These are phyloP conservation scores for Drosophila monieri DNA, from an alignment of 2,888 invertebrate species.

Conservation along the genomic window DNA sequence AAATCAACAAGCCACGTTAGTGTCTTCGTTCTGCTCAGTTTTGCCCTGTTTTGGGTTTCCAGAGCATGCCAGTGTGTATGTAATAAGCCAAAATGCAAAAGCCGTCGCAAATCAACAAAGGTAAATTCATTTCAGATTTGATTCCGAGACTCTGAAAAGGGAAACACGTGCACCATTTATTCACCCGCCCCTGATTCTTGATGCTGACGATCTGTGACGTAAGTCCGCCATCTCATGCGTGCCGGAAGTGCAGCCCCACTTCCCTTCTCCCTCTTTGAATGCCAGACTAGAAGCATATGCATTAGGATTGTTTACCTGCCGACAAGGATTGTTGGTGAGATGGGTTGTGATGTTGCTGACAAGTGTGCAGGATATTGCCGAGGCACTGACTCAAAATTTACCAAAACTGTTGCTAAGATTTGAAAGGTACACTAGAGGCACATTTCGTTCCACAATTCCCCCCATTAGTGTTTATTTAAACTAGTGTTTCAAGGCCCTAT, in stretches of 20 bases:
- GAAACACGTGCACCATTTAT: slow-evolving; percentile 69
- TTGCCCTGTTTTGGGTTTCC: not conserved
- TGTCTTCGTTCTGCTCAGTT: not conserved
- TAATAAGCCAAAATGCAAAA: slow-evolving; percentile 65
- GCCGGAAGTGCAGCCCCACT: slow-evolving; percentile 38
- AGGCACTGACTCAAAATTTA: slow-evolving; percentile 6
- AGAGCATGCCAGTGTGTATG: slow-evolving; percentile 23
- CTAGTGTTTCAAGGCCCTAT: no score
- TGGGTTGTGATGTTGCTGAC: slow-evolving; percentile 39
- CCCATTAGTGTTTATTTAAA: no score
- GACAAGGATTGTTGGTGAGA: slow-evolving; percentile 48
- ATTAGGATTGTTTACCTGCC: slow-evolving; percentile 72
- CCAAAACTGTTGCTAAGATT: not conserved
- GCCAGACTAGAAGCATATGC: slow-evolving; percentile 55
- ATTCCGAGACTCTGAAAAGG: slow-evolving; percentile 53
- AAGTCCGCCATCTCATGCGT: slow-evolving; percentile 36
- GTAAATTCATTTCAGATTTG: slow-evolving; percentile 75
- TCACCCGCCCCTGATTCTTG: slow-evolving; percentile 13
- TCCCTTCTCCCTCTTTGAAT: slow-evolving; percentile 6
- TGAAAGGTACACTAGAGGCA: not conserved
- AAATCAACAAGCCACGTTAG: slow-evolving; percentile 53
- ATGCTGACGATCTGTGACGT: slow-evolving; percentile 45
- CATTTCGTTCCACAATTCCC: no score
- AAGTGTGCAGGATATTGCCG: slow-evolving; percentile 71
- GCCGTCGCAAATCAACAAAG: slow-evolving; percentile 67